Evolutionary conservation across 2,113 vertebrate genomes (phyloP).

Genomic region (Myiozetetes cayanensis): DNA sequence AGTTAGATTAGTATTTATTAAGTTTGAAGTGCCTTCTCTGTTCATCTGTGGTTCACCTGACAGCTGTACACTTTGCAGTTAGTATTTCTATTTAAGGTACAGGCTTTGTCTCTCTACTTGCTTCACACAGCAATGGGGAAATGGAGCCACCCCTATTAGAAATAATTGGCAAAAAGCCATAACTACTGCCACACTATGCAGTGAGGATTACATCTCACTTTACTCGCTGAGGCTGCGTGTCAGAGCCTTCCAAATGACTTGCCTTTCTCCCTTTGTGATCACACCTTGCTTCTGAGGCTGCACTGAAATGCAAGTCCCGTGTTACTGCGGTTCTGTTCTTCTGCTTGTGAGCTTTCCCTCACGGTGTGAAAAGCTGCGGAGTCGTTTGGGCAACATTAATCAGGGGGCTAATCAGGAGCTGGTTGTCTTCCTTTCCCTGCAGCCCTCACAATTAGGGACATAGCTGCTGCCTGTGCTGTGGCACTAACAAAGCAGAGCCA

Average conservation of each 20-base stretch:
- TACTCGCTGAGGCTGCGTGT: not conserved
- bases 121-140: not conserved
- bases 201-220: not conserved
- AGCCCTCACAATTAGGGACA: not conserved
- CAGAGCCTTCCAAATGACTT: not conserved
- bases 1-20: not conserved
- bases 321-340: not conserved
- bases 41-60: not conserved
- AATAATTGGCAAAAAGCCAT: constrained; percentile 2
- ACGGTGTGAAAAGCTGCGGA: accelerated
- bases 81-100: not conserved
- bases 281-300: not conserved
- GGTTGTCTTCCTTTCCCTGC: not conserved
- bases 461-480: not conserved
- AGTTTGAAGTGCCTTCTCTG: not conserved
- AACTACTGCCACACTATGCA: not conserved
- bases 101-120: not conserved
- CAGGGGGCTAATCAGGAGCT: not conserved
- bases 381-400: not conserved
- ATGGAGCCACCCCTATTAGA: not conserved
- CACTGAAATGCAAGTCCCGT: not conserved
- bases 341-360: not conserved
- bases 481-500: not conserved
- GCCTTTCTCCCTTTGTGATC: not conserved
- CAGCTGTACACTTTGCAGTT: not conserved